Conservation (phyloP, 2,888 invertebrate genomes). For the Panzeria rudis region DNA sequence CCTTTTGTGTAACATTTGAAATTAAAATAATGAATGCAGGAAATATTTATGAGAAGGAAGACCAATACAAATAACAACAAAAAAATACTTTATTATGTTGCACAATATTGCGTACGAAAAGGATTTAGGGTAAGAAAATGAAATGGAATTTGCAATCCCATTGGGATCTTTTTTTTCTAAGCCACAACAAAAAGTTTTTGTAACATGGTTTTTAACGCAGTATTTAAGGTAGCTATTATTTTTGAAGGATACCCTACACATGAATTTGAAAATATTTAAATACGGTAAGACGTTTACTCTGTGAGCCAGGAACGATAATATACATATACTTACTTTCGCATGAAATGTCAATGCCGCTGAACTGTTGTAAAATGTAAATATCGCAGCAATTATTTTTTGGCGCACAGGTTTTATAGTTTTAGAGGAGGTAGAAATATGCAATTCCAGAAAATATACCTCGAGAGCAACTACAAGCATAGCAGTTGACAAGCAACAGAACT, state of each 20-base stretch:
- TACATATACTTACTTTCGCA: no score
- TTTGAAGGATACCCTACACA: slow-evolving; percentile 24
- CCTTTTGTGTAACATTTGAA: slow-evolving; percentile 43
- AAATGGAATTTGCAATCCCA: slow-evolving; percentile 47
- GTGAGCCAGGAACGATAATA: no score
- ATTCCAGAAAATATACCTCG: no score
- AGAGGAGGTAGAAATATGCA: no score
- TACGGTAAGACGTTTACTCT: no score
- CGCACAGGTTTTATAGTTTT: no score
- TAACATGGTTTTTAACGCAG: not conserved
- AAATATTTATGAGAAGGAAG: slow-evolving; percentile 9
- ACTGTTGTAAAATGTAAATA: no score
- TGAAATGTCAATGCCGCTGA: no score
- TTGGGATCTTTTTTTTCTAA: slow-evolving; percentile 42
- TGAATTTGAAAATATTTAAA: not conserved
- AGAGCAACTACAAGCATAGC: no score
- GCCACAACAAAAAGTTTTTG: slow-evolving; percentile 37
- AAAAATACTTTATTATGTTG: slow-evolving; percentile 27
- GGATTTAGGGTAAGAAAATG: slow-evolving; percentile 51
- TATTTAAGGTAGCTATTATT: slow-evolving; percentile 4
- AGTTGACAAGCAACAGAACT: no score
- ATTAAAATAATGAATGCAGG: slow-evolving; percentile 48
- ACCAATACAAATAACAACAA: not conserved
- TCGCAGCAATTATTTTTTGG: no score
- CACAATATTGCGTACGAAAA: slow-evolving; percentile 15